Evolutionary conservation across 2,113 vertebrate genomes (phyloP).

Genomic region (Charadrius vociferus): DNA sequence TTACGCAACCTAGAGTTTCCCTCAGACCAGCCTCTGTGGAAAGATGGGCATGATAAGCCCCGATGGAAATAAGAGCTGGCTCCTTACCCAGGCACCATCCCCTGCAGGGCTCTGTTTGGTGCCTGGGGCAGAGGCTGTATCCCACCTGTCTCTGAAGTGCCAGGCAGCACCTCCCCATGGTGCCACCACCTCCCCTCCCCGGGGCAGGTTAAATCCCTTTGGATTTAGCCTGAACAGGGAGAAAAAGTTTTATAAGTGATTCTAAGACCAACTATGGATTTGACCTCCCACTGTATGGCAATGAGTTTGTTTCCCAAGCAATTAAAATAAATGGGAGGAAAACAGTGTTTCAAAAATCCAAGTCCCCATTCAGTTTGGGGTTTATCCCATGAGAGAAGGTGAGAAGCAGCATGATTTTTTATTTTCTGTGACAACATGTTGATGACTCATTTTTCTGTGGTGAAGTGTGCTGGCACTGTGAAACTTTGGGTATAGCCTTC

Average conservation of each 20-base stretch:
- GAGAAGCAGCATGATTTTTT: neutral
- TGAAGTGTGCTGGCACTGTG: neutral
- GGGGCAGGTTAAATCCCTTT: neutral
- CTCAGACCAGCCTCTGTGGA: neutral
- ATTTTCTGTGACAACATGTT: neutral
- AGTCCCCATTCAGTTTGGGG: neutral
- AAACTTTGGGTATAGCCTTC: neutral
- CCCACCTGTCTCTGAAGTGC: neutral
- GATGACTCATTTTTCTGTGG: neutral
- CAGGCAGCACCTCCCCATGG: neutral
- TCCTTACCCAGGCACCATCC: neutral
- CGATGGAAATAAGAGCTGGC: neutral
- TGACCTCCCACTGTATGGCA: neutral
- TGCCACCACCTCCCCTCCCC: fast-evolving
- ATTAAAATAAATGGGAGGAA: neutral
- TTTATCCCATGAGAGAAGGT: neutral
- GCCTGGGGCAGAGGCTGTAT: neutral
- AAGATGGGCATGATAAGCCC: fast-evolving
- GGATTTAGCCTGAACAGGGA: neutral
- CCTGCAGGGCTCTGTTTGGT: neutral
- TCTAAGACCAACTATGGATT: neutral
- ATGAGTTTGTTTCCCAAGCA: neutral
- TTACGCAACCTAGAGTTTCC: neutral
- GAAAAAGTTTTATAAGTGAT: neutral
- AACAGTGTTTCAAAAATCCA: neutral